Percentiles rank a stretch among this genome's conserved stretches.
These are phyloP conservation scores for Verasper variegatus DNA, from an alignment of 2,113 vertebrate species.

Conservation along the genomic window DNA sequence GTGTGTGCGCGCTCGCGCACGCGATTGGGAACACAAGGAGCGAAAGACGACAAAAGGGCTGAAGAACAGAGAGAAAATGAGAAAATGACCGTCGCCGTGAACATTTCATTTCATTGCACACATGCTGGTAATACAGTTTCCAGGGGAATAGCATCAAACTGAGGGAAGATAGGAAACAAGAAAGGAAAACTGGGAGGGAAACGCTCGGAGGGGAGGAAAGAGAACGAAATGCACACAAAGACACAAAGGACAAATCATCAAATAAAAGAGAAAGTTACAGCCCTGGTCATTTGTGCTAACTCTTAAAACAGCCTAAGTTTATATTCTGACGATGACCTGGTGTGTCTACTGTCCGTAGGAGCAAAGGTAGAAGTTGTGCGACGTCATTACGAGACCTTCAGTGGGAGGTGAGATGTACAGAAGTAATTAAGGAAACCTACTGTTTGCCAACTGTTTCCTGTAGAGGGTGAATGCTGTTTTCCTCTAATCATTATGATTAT, in stretches of 20 bases:
- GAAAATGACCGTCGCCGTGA: too few relatives aligned
- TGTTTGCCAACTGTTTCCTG: neutral
- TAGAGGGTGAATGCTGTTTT: too few relatives aligned
- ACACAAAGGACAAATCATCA: neutral
- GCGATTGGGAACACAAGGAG: neutral
- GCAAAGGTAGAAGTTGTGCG: too few relatives aligned
- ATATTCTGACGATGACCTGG: too few relatives aligned
- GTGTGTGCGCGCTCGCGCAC: too few relatives aligned
- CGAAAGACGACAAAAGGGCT: neutral
- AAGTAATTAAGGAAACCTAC: neutral
- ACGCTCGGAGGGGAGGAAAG: neutral
- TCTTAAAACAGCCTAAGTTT: too few relatives aligned
- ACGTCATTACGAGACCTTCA: too few relatives aligned
- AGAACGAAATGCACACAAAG: neutral
- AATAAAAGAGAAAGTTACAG: too few relatives aligned
- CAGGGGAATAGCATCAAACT: neutral
- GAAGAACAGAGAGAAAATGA: too few relatives aligned
- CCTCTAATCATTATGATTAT: neutral
- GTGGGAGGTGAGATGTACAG: neutral
- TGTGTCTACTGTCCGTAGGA: too few relatives aligned
- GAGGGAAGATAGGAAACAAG: neutral
- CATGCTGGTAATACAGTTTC: constrained; percentile 4
- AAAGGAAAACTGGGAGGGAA: neutral
- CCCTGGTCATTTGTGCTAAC: too few relatives aligned
- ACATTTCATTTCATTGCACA: too few relatives aligned